Base-by-base conservation (phyloP, 2,888 invertebrate genomes). In the Lochmaea capreae region DNA sequence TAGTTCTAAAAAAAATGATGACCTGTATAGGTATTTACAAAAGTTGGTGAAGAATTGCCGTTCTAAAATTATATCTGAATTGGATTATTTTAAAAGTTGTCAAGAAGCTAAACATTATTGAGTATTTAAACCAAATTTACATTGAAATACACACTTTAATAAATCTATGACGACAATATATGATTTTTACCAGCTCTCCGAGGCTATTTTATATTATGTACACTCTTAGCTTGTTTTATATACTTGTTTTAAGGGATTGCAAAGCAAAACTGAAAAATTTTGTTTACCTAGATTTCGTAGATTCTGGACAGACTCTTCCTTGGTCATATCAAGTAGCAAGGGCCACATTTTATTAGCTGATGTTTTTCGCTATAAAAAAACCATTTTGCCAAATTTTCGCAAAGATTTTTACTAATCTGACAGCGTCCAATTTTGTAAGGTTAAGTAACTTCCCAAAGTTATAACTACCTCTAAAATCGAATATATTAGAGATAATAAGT, bases 251-350 rank as follows among this genome's bases (percentile, higher is more conserved):
- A 59, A 14, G 3, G 8, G 9, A 39, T 9, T 39, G 5, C 33
- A 59, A 33, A 16, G 9, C 14, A 26, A 14, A 33, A 59, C 33
- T 26, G 9, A 65, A 69, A 49, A 43, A 49, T 39, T 57, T 65
- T 26, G 43, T 66, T 87, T 91, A 95, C 95, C 95, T 85, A 97
- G 91, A 89, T 94, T 93, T 85, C 97, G 91, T 85, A 97, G 92
- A 89, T 93, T 92, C 85, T 95, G 92, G 87, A 94, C 93, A 88
- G 95, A 96, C 88, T 97, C 96, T 88, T 96, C 96, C 86, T 93
- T 92, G 83, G 94, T 93, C 92, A 96, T 92, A 89, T 96, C 94
- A 81, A 94, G 89, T 79, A 93, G 89, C 88, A 91, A 89, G 79
- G 95, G 94, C 93, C 91, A 91, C 90, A 89, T 90, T 78, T 83